phyloP scores from a whole-genome alignment of 1,140 invertebrate genomes.

The Drosophila rhopaloa region DNA sequence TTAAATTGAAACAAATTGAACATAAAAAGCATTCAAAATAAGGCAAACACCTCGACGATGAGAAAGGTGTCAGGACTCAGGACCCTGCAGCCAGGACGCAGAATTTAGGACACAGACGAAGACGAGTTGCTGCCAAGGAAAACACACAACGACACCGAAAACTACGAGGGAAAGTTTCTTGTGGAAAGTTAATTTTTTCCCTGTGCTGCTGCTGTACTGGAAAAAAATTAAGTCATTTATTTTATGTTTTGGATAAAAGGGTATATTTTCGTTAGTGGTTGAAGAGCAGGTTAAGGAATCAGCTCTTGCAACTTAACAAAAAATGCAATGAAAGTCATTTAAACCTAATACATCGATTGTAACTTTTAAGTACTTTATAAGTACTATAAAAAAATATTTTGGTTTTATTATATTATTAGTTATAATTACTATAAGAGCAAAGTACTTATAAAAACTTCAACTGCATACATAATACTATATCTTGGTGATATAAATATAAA shows the following conservation, averaged over 20 bases:
- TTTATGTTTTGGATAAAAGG: neutral
- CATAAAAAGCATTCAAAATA: constrained; percentile 83
- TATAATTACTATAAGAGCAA: too few relatives aligned
- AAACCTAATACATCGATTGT: too few relatives aligned
- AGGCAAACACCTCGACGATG: constrained; percentile 71
- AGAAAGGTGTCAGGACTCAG: constrained; percentile 22
- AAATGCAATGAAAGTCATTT: too few relatives aligned
- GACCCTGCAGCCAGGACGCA: constrained; percentile 12
- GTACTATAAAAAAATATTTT: too few relatives aligned
- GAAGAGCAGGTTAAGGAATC: too few relatives aligned
- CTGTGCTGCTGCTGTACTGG: constrained; percentile 16
- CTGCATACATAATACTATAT: too few relatives aligned
- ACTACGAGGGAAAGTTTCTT: constrained; percentile 42
- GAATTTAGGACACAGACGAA: constrained; percentile 48
- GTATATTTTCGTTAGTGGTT: neutral
- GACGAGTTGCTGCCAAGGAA: constrained; percentile 71
- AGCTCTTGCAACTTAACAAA: too few relatives aligned
- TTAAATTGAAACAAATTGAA: constrained; percentile 83
- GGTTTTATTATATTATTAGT: too few relatives aligned
- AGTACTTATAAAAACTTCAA: too few relatives aligned
- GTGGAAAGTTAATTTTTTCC: constrained; percentile 36
- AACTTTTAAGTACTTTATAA: too few relatives aligned
- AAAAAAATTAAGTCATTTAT: neutral
- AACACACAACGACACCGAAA: constrained; percentile 63
- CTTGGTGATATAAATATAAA: too few relatives aligned